These are phyloP conservation scores for Atlantisia rogersi DNA, from an alignment of 2,113 vertebrate genomes.

Conservation along the genomic window DNA sequence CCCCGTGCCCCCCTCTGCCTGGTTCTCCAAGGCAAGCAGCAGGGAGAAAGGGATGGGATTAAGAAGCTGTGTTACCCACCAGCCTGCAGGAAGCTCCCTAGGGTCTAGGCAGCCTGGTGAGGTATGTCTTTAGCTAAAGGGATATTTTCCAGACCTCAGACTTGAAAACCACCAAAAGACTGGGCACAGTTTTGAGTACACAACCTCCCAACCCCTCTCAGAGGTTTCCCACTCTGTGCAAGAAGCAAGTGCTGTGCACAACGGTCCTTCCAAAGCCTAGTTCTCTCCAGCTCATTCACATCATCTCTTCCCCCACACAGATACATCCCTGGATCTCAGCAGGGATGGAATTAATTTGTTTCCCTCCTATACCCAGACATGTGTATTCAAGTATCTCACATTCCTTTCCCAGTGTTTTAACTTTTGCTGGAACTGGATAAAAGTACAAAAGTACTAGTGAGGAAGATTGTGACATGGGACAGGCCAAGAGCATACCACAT, in stretches of 20 bases:
- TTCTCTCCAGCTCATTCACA: not conserved
- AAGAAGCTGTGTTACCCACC: not conserved
- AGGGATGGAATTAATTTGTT: not conserved
- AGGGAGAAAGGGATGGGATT: not conserved
- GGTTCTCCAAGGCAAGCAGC: not conserved
- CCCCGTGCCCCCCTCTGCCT: not conserved
- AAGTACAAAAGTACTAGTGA: not conserved
- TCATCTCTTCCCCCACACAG: not conserved
- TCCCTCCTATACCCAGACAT: not conserved
- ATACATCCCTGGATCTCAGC: not conserved
- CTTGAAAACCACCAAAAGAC: not conserved
- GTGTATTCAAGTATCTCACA: not conserved
- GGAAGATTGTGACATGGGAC: not conserved
- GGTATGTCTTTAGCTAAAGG: not conserved
- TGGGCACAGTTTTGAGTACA: not conserved
- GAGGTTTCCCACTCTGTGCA: not conserved
- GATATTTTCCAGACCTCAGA: not conserved
- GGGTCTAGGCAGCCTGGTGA: not conserved
- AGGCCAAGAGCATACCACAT: not conserved
- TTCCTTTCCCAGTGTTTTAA: not conserved
- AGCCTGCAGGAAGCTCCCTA: not conserved
- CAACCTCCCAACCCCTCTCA: not conserved
- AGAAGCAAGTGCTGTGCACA: not conserved
- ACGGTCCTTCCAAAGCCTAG: not conserved
- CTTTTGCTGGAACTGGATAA: not conserved